Evolutionary conservation across 1,140 invertebrate species (phyloP), one percentile per base, ranked within the genome.

Genomic region (Ceratina japonica): DNA sequence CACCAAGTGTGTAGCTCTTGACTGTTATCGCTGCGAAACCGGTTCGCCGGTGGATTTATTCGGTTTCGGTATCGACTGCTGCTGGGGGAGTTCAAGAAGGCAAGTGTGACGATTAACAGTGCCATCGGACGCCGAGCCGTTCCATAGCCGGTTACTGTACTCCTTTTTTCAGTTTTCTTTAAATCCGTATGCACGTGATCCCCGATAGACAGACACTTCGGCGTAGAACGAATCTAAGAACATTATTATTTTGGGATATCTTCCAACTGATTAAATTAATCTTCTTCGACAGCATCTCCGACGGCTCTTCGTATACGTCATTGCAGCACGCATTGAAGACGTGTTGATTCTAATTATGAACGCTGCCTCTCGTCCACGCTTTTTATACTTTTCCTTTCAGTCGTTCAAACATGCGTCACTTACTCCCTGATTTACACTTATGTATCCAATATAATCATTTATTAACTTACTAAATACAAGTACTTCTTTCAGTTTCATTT

Each of bases 381-480:
- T 56, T 37, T 59, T 20, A n/a, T 12, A 49, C 8, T 71, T n/a
- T 44, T 51, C 37, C 44, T 37, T 27, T 44, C 52, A 12, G 54
- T 64, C 1, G 13, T 24, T 59, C 83, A 89, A 90, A 88, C 89
- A 80, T 89, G 87, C 84, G 90, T 52, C 72, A 75, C 88, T 88
- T 87, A 82, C 75, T 65, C 52, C n/a, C 87, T 85, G 79, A 87
- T 74, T 80, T 87, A 75, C 79, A 72, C 79, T 87, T 84, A 71
- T 87, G 77, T 88, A 90, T 86, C 82, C 80, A 89, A 87, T 85
- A 85, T 89, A 89, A 80, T 85, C 75, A 87, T 87, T 87, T 79
- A 76, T 87, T 86, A 88, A 87, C 82, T 87, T 85, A 84, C 85
- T 90, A 88, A 87, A 90, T 90, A 90, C 86, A 90, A 87, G 76